Evolutionary conservation across 2,888 invertebrate species (phyloP).

Genomic region (Steinernema carpocapsae): DNA sequence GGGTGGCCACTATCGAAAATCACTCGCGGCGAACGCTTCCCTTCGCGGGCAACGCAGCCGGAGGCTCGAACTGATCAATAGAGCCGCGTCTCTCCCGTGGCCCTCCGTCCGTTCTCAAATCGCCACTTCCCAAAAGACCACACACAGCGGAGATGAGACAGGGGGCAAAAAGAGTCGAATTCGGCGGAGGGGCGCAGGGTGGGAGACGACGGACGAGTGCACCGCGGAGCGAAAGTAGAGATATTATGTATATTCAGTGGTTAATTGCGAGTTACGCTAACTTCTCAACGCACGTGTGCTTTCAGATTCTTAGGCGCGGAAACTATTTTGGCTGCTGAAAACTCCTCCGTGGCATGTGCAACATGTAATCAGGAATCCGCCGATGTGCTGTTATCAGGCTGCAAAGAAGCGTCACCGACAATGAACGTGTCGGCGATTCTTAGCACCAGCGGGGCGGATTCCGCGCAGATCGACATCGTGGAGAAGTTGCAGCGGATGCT

Average conservation of each 20-base stretch:
- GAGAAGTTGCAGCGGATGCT: slow-evolving; percentile 25
- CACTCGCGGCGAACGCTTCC: too few relatives aligned
- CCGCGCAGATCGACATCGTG: slow-evolving; percentile 1
- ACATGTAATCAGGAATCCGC: too few relatives aligned
- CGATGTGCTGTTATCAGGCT: slow-evolving; percentile 1
- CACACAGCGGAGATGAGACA: not conserved
- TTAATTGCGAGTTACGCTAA: slow-evolving; percentile 4
- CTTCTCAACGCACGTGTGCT: not conserved
- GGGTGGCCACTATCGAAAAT: too few relatives aligned
- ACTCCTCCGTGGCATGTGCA: too few relatives aligned
- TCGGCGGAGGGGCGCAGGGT: slow-evolving; percentile 21
- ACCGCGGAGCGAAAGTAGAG: slow-evolving; percentile 22
- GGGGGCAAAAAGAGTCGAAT: slow-evolving; percentile 19
- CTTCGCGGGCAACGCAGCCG: too few relatives aligned
- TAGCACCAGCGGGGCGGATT: not conserved
- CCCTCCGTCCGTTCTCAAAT: slow-evolving; percentile 10
- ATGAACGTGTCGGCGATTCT: slow-evolving; percentile 11
- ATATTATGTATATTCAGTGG: slow-evolving; percentile 25
- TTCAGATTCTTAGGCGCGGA: not conserved
- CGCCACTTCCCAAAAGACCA: not conserved
- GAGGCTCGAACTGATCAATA: not conserved
- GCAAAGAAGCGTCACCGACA: not conserved
- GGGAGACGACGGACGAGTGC: slow-evolving; percentile 20
- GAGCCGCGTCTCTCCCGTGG: not conserved
- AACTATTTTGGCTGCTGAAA: too few relatives aligned